phyloP scores from a whole-genome alignment of 2,888 invertebrate species.

The Stenodera caucasica region DNA sequence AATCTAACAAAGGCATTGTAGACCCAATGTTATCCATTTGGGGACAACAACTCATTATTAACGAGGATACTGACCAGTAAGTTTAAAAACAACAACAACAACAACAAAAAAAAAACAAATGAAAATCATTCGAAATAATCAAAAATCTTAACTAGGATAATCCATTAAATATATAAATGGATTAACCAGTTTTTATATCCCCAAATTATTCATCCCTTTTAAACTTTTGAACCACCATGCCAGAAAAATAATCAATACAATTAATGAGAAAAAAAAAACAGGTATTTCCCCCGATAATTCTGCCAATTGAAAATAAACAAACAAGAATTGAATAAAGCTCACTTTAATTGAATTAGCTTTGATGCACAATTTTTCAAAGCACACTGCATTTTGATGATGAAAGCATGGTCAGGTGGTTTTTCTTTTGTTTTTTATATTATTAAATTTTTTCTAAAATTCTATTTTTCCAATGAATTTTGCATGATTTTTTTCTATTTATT shows the following conservation, averaged over 20 bases:
- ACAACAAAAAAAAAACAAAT: neutral
- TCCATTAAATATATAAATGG: neutral
- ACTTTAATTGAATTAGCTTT: slow-evolving; percentile 39
- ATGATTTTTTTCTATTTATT: too few relatives aligned
- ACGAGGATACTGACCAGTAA: slow-evolving; percentile 97
- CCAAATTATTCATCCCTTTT: too few relatives aligned
- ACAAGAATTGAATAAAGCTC: slow-evolving; percentile 33
- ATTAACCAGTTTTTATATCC: neutral
- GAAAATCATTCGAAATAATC: too few relatives aligned
- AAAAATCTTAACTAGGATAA: slow-evolving; percentile 7
- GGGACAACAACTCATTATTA: slow-evolving; percentile 97
- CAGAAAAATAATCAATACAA: too few relatives aligned
- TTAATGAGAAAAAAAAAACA: slow-evolving; percentile 5
- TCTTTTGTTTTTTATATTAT: neutral
- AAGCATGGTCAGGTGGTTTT: slow-evolving; percentile 25
- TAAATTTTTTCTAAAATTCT: too few relatives aligned
- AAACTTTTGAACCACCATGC: too few relatives aligned
- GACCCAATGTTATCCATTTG: slow-evolving; percentile 98
- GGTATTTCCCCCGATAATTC: neutral
- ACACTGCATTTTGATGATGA: slow-evolving; percentile 48
- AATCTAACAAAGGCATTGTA: slow-evolving; percentile 94
- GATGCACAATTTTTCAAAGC: slow-evolving; percentile 47
- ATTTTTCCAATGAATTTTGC: too few relatives aligned
- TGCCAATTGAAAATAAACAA: too few relatives aligned
- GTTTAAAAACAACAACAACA: slow-evolving; percentile 55